Evolutionary conservation across 2,797 vertebrate genomes (phyloP), one percentile per base, ranked within the genome.

Genomic region (Pseudochromis fuscus): DNA sequence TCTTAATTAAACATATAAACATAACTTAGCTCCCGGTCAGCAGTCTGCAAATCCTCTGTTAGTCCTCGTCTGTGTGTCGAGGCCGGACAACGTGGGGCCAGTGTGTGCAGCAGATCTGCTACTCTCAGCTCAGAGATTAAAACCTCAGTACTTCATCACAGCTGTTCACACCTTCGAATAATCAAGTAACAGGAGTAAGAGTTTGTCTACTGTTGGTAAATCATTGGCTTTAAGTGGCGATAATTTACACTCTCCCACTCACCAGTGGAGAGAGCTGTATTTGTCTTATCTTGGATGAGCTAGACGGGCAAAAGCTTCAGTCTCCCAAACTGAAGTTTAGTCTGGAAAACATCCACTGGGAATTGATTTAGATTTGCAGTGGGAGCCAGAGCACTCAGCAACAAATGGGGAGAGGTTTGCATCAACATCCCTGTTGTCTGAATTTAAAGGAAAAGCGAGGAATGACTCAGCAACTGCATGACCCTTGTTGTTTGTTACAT

Each of bases 1-100:
- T 84, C 80, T 68, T 80, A 77, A 87, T 89, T 89, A 89, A 79
- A 69, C 42, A 83, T 85, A 92, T 87, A 88, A 90, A 85, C 84
- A 82, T 68, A 82, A 35, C 49, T 62, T n/a, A 21, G 68, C 72
- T 85, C 58, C 80, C 4, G 8, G 64, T 69, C 81, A 65, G 42
- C 45, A 38, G 33, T 25, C 59, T 74, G 46, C 25, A 38, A 25
- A 67, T 31, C 40, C 42, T 64, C 46, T 46, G 18, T 72, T 71
- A 24, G 45, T 62, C 65, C 58, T 23, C 46, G 42, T 49, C 61
- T 71, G n/a, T 21, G 21, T 65, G 44, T 67, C 1, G 1, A 40
- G 25, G n/a, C 38, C 10, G 56, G 24, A 53, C 19, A 57, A 71
- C 48, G 12, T 4, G 61, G 28, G 23, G 28, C 21, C 15, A 19